Evolutionary conservation across 1,140 invertebrate species (phyloP), one percentile per base, ranked within the genome.

Genomic region (Sycophaga agraensis): DNA sequence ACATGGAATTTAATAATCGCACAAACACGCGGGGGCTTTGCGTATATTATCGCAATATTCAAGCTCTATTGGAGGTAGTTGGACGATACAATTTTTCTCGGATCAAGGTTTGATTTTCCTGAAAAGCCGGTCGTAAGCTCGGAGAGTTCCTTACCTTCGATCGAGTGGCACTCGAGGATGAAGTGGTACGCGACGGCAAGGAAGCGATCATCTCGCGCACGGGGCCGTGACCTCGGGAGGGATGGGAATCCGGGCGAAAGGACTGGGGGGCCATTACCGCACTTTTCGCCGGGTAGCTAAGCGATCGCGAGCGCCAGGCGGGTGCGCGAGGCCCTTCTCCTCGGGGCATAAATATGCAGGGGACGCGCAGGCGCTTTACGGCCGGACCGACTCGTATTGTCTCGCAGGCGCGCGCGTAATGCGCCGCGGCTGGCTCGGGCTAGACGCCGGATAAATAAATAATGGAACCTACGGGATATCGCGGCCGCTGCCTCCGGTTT

Each of bases 291-390:
- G 28, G n/a, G 21, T 19, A n/a, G n/a, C 22, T 17, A 17, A 42
- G 35, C 46, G 46, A 49, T 59, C 35, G 34, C 34, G 14, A 4
- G 16, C 42, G 34, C 40, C 22, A n/a, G n/a, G n/a, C n/a, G n/a
- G n/a, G n/a, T n/a, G n/a, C n/a, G 21, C 22, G 12, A 2, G 12
- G 14, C 11, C 12, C 46, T 31, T 22, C 7, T 11, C 2, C 2
- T 8, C 1, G 0, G 22, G 22, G 64, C 61, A 69, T 69, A 66
- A 71, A 71, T 71, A 71, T 69, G 60, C 66, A 71, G 66, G 65
- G 66, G 53, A n/a, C n/a, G n/a, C 39, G 42, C 4, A n/a, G n/a
- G n/a, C n/a, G n/a, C n/a, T n/a, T n/a, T n/a, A n/a, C n/a, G n/a
- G n/a, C n/a, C n/a, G n/a, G n/a, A n/a, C n/a, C n/a, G n/a, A n/a